These are phyloP conservation scores for Drosophila nasuta DNA, from an alignment of 1,140 invertebrate genomes.

Conservation along the genomic window DNA sequence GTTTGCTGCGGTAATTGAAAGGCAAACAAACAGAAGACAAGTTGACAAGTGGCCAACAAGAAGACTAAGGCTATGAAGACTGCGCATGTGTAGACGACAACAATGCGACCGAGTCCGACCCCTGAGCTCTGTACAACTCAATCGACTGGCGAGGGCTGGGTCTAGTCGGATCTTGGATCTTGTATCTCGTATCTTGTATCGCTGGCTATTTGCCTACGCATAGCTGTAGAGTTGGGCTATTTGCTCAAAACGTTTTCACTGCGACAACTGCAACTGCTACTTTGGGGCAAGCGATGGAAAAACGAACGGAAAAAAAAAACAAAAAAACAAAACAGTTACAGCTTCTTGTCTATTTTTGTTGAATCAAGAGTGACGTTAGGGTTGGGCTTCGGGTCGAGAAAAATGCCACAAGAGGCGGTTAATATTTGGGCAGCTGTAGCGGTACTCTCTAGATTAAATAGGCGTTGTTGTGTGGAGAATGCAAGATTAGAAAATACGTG, in stretches of 20 bases:
- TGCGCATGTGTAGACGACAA: conserved; percentile 63
- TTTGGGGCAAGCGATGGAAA: conserved; percentile 21
- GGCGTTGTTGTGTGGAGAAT: neutral
- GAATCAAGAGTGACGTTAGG: conserved; percentile 62
- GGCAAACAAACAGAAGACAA: conserved; percentile 55
- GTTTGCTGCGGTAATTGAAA: conserved; percentile 73
- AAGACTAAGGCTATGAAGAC: conserved; percentile 31
- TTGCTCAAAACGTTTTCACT: conserved; percentile 67
- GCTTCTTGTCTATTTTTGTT: conserved; percentile 75
- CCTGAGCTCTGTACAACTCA: conserved; percentile 48
- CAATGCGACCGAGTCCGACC: conserved; percentile 41
- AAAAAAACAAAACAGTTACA: conserved; percentile 58
- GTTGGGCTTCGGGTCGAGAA: conserved; percentile 21
- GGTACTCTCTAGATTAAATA: conserved; percentile 26
- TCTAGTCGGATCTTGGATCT: conserved; percentile 14
- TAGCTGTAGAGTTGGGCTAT: conserved; percentile 39
- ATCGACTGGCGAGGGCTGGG: conserved; percentile 35
- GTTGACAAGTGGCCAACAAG: conserved; percentile 37
- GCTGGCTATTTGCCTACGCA: conserved; percentile 52
- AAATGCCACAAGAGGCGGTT: neutral
- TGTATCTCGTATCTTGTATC: conserved; percentile 4
- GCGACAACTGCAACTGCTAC: conserved; percentile 47
- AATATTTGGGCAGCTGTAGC: conserved; percentile 48
- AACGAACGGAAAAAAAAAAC: neutral
- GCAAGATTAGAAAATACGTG: conserved; percentile 29